Evolutionary conservation across 1,140 invertebrate species (phyloP), one percentile per base, ranked within the genome.

Genomic region (Papilio aristodemus): DNA sequence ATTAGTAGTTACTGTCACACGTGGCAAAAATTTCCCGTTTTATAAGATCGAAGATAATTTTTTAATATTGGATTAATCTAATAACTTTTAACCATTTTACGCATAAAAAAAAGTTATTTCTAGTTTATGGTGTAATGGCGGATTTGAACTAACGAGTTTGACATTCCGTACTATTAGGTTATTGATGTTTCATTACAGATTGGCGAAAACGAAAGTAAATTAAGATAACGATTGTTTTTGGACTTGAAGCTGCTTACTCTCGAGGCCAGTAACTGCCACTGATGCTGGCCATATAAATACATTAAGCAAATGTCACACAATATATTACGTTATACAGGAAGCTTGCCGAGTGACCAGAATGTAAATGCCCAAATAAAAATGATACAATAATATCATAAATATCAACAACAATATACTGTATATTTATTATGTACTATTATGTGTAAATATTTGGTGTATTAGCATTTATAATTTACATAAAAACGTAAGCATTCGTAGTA

Each of bases 291-390:
- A 22, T 50, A 46, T 46, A 10, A 54, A 54, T 54, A 22, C 22
- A 17, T 54, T 54, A 10, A 22, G 19, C 22, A 54, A 54, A 54
- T 54, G 46, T 54, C 46, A 54, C 46, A 54, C 46, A 54, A 54
- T 54, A 22, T 54, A 54, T 54, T 54, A 54, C 46, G 22, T 54
- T 19, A 54, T 6, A 32, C 46, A 54, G 46, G 46, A 54, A 54
- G 46, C 46, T 9, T 25, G 9, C 46, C 10, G 19, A 19, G 43
- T 46, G 43, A 46, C 43, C 17, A 46, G 43, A 46, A 46, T 46
- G 19, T 46, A 46, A 46, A 17, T 46, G 43, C 1, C 17, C 19
- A 19, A 10, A 46, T 46, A 46, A 19, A 19, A 19, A 46, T 22
- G 14, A 46, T 22, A 46, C 43, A 46, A 46, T 46, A 46, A 46